phyloP scores from a whole-genome alignment of 2,113 vertebrate genomes.

The Cavia aperea region DNA sequence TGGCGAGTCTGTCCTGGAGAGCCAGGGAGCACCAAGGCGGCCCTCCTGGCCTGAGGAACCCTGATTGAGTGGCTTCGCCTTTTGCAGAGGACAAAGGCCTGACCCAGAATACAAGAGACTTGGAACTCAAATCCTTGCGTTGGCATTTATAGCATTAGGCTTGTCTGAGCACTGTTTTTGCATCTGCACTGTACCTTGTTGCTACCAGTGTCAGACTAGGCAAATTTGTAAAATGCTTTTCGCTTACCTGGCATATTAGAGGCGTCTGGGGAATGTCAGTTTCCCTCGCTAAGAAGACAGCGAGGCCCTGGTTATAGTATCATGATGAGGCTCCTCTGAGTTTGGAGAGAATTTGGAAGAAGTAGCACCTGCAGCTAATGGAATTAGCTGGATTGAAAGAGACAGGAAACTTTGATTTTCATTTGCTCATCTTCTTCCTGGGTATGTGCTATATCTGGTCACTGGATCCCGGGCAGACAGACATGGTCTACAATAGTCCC shows the following conservation, averaged over 20 bases:
- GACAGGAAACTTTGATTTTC: not conserved
- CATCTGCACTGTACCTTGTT: not conserved
- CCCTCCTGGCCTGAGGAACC: not conserved
- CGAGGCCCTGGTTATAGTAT: not conserved
- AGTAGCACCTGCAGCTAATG: not conserved
- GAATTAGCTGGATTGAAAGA: not conserved
- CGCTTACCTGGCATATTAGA: not conserved
- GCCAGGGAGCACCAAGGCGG: too few relatives aligned
- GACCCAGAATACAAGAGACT: not conserved
- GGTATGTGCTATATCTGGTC: not conserved
- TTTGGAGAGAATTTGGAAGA: not conserved
- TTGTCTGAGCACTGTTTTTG: not conserved
- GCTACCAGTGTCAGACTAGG: not conserved
- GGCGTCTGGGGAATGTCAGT: not conserved
- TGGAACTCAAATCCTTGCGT: not conserved
- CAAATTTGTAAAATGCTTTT: not conserved
- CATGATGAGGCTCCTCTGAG: not conserved
- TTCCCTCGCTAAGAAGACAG: not conserved
- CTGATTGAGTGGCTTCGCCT: not conserved
- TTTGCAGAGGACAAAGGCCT: not conserved
- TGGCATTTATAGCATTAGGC: not conserved
- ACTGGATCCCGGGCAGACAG: not conserved
- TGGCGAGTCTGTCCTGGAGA: rapidly evolving
- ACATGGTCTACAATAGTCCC: too few relatives aligned
- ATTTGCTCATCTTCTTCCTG: not conserved